These are phyloP conservation scores for Metopolophium dirhodum DNA, from an alignment of 1,140 invertebrate species.

Conservation along the genomic window DNA sequence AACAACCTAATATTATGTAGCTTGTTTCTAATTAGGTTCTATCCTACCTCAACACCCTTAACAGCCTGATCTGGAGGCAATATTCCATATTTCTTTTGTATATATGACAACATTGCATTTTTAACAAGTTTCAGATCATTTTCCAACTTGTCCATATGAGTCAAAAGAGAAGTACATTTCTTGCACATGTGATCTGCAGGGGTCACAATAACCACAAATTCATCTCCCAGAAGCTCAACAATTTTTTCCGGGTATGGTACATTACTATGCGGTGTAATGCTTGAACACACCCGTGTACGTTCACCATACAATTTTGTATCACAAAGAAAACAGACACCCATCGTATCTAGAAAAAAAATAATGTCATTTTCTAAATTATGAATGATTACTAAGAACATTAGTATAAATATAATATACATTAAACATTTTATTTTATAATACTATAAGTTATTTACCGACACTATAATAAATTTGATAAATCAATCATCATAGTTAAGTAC, in stretches of 20 bases:
- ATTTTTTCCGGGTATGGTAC: constrained; percentile 60
- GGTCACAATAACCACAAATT: constrained; percentile 60
- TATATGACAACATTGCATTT: constrained; percentile 59
- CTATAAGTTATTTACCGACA: background rate
- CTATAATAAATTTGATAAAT: too few species aligned
- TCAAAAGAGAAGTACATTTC: constrained; percentile 59
- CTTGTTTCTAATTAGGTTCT: background rate
- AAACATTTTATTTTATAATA: too few species aligned
- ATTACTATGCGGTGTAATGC: constrained; percentile 59
- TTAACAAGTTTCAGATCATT: constrained; percentile 59
- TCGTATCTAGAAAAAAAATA: constrained; percentile 3
- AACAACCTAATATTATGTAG: background rate
- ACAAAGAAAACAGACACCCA: constrained; percentile 60
- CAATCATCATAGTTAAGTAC: too few species aligned
- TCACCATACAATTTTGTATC: constrained; percentile 58
- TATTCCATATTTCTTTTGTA: constrained; percentile 60
- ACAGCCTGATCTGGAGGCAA: constrained; percentile 46
- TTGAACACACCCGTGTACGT: constrained; percentile 57
- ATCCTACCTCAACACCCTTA: constrained; percentile 35
- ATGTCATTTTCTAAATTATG: background rate
- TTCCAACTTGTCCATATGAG: constrained; percentile 60
- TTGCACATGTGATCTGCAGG: constrained; percentile 60
- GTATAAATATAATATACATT: background rate
- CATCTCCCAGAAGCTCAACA: constrained; percentile 60
- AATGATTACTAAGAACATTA: background rate